Percentiles rank a stretch among this genome's conserved stretches.
Evolutionary conservation across 1,140 invertebrate genomes (phyloP).

Genomic region (Delia radicum): DNA sequence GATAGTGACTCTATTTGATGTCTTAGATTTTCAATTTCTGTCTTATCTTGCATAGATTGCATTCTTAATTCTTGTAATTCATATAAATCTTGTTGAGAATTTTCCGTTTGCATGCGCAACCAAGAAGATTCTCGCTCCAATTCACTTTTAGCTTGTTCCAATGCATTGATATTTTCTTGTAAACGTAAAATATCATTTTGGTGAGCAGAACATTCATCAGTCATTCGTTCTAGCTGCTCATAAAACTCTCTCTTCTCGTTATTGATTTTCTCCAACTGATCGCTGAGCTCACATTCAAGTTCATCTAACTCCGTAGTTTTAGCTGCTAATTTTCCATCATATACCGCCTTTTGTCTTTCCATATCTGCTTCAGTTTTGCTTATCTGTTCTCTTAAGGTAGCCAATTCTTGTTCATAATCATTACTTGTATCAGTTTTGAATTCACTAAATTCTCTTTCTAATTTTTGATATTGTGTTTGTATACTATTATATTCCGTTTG

Average conservation of each 20-base stretch:
- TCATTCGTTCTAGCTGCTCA: conserved; percentile 58
- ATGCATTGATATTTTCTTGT: conserved; percentile 49
- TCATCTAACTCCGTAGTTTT: conserved; percentile 63
- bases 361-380: conserved; percentile 57
- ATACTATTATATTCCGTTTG: conserved; percentile 31
- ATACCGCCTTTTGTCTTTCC: conserved; percentile 59
- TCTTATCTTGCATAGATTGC: conserved; percentile 51
- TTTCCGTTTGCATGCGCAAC: conserved; percentile 50
- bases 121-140: conserved; percentile 44
- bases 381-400: conserved; percentile 52
- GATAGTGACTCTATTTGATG: conserved; percentile 45
- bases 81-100: conserved; percentile 46
- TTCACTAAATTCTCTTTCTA: conserved; percentile 33
- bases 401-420: conserved; percentile 48
- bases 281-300: conserved; percentile 63
- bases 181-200: conserved; percentile 59
- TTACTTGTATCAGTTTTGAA: conserved; percentile 24
- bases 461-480: conserved; percentile 28
- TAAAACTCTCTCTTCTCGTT: conserved; percentile 57
- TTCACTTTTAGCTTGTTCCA: conserved; percentile 39
- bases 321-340: conserved; percentile 58
- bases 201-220: conserved; percentile 58
- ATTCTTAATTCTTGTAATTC: conserved; percentile 52
- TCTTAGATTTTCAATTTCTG: conserved; percentile 51
- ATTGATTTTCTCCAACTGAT: conserved; percentile 62